Base-by-base conservation (phyloP, 1,140 invertebrate genomes). In the Elymnias hypermnestra region DNA sequence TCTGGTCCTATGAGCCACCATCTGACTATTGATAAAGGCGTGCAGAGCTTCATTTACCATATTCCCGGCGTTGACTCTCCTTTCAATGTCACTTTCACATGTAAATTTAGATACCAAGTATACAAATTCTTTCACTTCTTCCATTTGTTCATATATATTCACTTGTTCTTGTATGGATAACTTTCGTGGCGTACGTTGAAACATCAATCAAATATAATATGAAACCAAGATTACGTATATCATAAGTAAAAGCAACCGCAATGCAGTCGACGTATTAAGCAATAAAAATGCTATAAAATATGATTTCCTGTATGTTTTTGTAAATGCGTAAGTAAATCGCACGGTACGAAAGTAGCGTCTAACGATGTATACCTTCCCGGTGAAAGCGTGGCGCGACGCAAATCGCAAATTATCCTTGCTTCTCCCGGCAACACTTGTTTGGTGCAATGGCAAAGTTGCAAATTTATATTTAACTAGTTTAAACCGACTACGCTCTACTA, bases 321-420 rank as follows among this genome's bases (percentile, higher is more conserved):
- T 31, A 25, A 41, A 49, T 36, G 19, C 38, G 9, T 41, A 37
- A 36, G 40, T 12, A 25, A 12, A n/a, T 17, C 31, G 47, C 29
- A 26, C 23, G 12, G 14, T 44, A 45, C 45, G 49, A 52, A 52
- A 52, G 41, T 45, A 25, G 17, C 49, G 15, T 29, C 49, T 45
- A 52, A 52, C 42, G 49, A 52, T 39, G 49, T 45, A 45, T 33
- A 35, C 41, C 48, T 37, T 52, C 51, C 52, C 41, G 50, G 66
- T 54, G 75, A 79, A 74, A 79, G 75, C 58, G 59, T 57, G 50
- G 44, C 50, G 63, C 52, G 62, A 40, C 40, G 54, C 69, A 53
- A 76, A 79, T 79, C 67, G 73, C 49, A 79, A 79, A 79, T 79
- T 73, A 73, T 79, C 66, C 61, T 65, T 70, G 60, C 59, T 68